Conservation (phyloP, 2,113 vertebrate genomes). For the Tetrax tetrax region DNA sequence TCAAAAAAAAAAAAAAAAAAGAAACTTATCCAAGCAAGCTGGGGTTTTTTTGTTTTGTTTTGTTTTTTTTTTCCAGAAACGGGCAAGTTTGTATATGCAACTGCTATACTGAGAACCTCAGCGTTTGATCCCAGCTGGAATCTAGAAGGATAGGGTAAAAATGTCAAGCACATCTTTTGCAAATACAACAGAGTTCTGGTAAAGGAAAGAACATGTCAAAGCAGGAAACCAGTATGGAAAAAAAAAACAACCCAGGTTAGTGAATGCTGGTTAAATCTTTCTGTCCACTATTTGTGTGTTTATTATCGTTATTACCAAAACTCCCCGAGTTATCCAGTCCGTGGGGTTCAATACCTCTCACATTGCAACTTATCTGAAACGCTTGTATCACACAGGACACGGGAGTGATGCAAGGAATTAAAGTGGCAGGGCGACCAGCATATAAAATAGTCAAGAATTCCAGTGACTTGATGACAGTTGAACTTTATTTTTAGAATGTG, state of each 20-base stretch:
- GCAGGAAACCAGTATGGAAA: not conserved
- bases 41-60: too few species aligned
- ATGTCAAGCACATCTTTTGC: not conserved
- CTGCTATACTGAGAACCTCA: not conserved
- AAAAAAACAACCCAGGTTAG: rapidly evolving
- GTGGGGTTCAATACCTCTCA: not conserved
- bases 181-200: not conserved
- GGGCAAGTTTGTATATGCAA: not conserved
- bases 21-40: not conserved
- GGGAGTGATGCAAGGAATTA: not conserved
- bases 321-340: not conserved
- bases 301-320: not conserved
- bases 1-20: too few species aligned
- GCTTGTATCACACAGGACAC: not conserved
- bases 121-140: not conserved
- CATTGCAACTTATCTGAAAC: not conserved
- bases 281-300: not conserved
- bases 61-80: not conserved
- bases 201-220: not conserved
- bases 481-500: not conserved
- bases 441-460: not conserved
- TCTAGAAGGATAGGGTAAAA: not conserved
- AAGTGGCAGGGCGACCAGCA: not conserved
- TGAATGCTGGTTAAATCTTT: not conserved
- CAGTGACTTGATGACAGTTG: not conserved